Percentiles rank a stretch among this genome's conserved stretches.
Conservation (phyloP, 1,140 invertebrate species). For the Calliphora vicina region DNA sequence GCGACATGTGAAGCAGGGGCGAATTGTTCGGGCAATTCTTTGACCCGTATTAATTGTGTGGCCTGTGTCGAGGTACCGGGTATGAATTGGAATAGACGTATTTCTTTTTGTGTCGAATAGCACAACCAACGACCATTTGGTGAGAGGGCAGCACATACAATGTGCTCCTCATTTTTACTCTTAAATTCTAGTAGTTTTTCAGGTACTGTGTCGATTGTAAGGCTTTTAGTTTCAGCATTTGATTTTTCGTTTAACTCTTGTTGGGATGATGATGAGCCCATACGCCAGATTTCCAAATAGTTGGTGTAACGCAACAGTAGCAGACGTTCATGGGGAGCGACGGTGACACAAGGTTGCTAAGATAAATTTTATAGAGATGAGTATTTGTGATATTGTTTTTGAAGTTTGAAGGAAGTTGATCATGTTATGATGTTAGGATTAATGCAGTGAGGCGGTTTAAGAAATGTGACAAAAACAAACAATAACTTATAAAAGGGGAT, state of each 20-base stretch:
- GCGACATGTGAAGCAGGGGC: conserved; percentile 63
- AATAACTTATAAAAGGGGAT: too few species aligned
- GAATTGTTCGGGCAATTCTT: conserved; percentile 61
- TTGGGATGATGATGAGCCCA: conserved; percentile 64
- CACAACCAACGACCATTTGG: conserved; percentile 74
- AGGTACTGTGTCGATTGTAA: conserved; percentile 64
- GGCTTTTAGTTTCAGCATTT: conserved; percentile 14
- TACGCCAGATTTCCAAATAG: conserved; percentile 72
- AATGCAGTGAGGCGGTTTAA: too few species aligned
- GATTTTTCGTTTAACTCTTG: conserved; percentile 44
- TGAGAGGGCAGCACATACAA: conserved; percentile 74
- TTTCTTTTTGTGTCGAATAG: conserved; percentile 73
- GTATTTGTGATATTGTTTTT: not conserved
- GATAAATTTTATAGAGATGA: not conserved
- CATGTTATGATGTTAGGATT: too few species aligned
- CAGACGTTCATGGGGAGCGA: conserved; percentile 68
- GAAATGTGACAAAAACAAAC: too few species aligned
- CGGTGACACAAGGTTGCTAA: conserved; percentile 66
- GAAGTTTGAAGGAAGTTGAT: too few species aligned
- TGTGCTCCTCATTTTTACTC: conserved; percentile 69
- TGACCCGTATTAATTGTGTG: conserved; percentile 63
- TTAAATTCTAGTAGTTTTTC: conserved; percentile 72
- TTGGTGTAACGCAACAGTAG: conserved; percentile 75
- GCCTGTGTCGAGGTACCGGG: conserved; percentile 38
- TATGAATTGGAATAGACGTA: conserved; percentile 69